Conservation (phyloP, 2,888 invertebrate genomes). For the Ethmia dodecea region DNA sequence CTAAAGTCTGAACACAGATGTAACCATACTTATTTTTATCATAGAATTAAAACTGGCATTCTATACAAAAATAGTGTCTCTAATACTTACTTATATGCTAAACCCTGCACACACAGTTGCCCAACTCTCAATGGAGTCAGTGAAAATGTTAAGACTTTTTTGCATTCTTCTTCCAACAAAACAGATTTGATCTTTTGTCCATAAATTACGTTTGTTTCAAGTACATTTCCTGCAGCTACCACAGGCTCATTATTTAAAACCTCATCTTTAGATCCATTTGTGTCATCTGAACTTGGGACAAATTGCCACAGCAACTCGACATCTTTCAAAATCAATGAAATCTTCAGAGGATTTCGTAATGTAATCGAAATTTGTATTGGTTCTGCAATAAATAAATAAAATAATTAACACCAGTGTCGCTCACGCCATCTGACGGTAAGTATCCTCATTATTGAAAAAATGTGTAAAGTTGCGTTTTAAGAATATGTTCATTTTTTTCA, state of each 20-base stretch:
- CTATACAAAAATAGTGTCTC: conserved; percentile 30
- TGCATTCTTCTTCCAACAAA: conserved; percentile 76
- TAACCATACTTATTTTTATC: no score
- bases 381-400: conserved; percentile 79
- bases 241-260: conserved; percentile 50
- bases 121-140: conserved; percentile 87
- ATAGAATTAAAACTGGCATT: no score
- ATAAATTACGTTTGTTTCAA: conserved; percentile 65
- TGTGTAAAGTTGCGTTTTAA: no score
- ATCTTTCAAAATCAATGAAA: conserved; percentile 82
- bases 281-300: conserved; percentile 29
- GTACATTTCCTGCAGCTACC: conserved; percentile 37
- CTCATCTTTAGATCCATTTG: conserved; percentile 31
- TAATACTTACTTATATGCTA: conserved; percentile 81
- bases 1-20: no score
- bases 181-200: conserved; percentile 77
- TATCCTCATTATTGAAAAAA: no score
- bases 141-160: conserved; percentile 81
- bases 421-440: no score
- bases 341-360: conserved; percentile 86
- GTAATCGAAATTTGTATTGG: conserved; percentile 87
- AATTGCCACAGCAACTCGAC: conserved; percentile 86
- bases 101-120: conserved; percentile 83
- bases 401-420: background rate
- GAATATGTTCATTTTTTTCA: no score